Percentiles rank a stretch among this genome's conserved stretches.
Conservation (phyloP, 2,888 invertebrate species). For the Agriopis marginaria region DNA sequence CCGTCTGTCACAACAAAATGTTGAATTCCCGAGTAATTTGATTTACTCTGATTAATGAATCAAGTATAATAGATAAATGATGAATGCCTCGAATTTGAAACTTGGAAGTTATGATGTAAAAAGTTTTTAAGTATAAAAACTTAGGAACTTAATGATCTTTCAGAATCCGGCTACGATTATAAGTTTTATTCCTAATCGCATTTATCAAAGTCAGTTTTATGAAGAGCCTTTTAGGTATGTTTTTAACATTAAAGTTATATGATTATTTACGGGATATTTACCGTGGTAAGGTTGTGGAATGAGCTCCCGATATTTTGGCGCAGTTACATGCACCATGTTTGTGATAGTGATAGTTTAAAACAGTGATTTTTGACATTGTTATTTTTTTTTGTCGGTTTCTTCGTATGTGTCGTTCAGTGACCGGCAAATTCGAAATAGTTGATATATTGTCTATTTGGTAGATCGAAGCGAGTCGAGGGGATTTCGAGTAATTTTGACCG, state of each 20-base stretch:
- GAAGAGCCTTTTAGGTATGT: background rate
- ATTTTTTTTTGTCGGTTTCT: background rate
- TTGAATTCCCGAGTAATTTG: constrained; percentile 30
- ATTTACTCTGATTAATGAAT: constrained; percentile 32
- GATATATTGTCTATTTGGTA: no score
- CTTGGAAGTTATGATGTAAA: constrained; percentile 25
- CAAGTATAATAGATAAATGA: constrained; percentile 31
- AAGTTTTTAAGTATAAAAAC: constrained; percentile 30
- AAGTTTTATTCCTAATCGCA: constrained; percentile 16
- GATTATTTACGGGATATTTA: no score
- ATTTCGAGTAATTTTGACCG: no score
- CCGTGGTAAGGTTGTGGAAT: no score
- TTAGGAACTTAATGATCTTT: constrained; percentile 21
- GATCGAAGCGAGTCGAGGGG: no score
- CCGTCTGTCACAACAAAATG: constrained; percentile 35
- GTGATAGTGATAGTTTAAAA: no score
- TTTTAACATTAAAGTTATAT: no score
- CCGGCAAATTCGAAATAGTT: background rate
- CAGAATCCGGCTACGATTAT: constrained; percentile 9
- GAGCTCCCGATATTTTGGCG: no score
- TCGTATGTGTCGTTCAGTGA: background rate
- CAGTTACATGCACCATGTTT: no score
- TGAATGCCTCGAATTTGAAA: constrained; percentile 26
- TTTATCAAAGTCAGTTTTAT: constrained; percentile 18
- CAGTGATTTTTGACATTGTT: no score